A percentile compares a stretch with the other conserved stretches of the same genome.
Evolutionary conservation across 2,113 vertebrate species (phyloP).

Genomic region (Uria lomvia): DNA sequence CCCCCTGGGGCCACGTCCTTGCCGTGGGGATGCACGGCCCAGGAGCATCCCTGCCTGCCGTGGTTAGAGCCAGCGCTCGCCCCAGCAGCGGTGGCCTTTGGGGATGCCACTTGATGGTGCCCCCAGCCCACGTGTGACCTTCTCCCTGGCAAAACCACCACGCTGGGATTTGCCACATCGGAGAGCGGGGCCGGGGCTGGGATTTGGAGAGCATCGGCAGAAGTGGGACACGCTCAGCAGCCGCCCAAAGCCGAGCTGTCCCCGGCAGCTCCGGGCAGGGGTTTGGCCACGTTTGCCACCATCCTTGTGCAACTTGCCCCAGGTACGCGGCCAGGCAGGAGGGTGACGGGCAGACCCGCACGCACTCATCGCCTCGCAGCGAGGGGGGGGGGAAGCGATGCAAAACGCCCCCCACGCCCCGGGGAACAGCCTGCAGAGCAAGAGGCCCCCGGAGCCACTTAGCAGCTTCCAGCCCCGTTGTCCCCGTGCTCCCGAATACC

Average conservation of each 20-base stretch:
- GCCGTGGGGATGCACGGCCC: rapidly evolving
- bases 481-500: constrained; percentile 32
- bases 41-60: background rate
- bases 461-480: background rate
- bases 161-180: background rate
- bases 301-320: background rate
- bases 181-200: background rate
- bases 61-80: rapidly evolving
- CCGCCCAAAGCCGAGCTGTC: background rate
- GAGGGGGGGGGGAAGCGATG: too few relatives aligned
- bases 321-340: background rate
- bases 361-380: rapidly evolving
- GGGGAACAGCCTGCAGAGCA: background rate
- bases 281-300: background rate
- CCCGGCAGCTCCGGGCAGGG: background rate
- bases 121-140: background rate
- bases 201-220: background rate
- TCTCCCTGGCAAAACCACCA: background rate
- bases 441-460: background rate
- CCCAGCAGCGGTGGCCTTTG: background rate
- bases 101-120: rapidly evolving
- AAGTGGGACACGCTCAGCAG: background rate
- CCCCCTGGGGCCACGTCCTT: rapidly evolving
- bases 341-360: background rate
- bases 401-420: background rate